Evolutionary conservation across 2,797 vertebrate genomes (phyloP).

Genomic region (Sternotherus odoratus): DNA sequence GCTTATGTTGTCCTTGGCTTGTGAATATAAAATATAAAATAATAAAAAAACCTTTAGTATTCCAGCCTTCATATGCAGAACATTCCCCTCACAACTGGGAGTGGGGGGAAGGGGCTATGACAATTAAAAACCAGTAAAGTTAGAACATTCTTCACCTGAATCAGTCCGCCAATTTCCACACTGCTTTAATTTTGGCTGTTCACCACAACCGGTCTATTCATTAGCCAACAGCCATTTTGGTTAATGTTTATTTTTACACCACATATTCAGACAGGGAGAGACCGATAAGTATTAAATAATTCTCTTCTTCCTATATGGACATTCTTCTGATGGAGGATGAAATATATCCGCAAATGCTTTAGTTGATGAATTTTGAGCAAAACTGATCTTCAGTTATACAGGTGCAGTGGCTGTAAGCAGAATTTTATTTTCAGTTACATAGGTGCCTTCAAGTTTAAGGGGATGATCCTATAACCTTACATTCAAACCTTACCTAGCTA

Average conservation of each 20-base stretch:
- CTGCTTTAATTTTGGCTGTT: slow-evolving; percentile 35
- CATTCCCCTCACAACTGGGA: background rate
- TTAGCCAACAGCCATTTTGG: slow-evolving; percentile 32
- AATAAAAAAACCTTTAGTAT: background rate
- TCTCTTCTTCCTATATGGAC: slow-evolving; percentile 47
- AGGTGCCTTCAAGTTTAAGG: background rate
- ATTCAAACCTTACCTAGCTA: background rate
- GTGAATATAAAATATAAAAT: slow-evolving; percentile 4
- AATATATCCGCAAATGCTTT: background rate
- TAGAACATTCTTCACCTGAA: slow-evolving; percentile 27
- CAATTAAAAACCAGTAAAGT: slow-evolving; percentile 5
- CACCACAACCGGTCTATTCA: background rate
- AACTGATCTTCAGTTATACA: background rate
- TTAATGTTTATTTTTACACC: slow-evolving; percentile 50
- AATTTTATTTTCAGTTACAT: background rate
- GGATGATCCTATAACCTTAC: background rate
- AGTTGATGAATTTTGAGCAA: slow-evolving; percentile 5
- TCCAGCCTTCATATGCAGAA: slow-evolving; percentile 18
- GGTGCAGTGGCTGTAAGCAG: background rate
- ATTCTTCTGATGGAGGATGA: background rate
- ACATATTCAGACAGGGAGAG: slow-evolving; percentile 26
- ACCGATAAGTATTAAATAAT: slow-evolving; percentile 26
- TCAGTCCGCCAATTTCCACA: slow-evolving; percentile 8
- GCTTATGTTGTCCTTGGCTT: slow-evolving; percentile 62
- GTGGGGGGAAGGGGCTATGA: background rate